phyloP scores from a whole-genome alignment of 2,888 invertebrate species.

The Latheticus oryzae region DNA sequence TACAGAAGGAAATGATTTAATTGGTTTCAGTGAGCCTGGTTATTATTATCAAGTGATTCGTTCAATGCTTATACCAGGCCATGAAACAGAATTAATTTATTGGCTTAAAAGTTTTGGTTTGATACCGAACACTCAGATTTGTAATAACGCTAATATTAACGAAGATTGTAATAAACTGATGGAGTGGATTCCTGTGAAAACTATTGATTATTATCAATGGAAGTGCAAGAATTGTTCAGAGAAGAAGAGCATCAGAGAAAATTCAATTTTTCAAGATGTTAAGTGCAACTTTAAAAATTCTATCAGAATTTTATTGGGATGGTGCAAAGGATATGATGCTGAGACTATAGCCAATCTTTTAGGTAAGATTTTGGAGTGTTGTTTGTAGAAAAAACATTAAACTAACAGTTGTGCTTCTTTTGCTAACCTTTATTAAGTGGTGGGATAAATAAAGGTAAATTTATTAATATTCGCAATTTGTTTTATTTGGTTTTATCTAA shows the following conservation, averaged over 20 bases:
- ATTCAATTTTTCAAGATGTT: conserved; percentile 72
- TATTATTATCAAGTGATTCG: conserved; percentile 66
- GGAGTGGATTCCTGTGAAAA: conserved; percentile 67
- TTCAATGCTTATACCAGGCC: conserved; percentile 67
- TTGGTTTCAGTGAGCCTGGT: conserved; percentile 59
- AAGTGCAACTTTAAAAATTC: conserved; percentile 73
- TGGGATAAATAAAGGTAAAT: too few relatives aligned
- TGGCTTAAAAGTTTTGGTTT: conserved; percentile 69
- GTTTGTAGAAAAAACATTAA: conserved; percentile 10
- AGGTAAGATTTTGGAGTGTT: conserved; percentile 62
- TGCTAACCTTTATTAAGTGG: too few relatives aligned
- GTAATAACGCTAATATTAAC: conserved; percentile 53
- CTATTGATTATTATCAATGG: conserved; percentile 66
- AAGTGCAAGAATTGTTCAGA: conserved; percentile 65
- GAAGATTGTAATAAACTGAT: conserved; percentile 55
- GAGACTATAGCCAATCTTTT: conserved; percentile 68
- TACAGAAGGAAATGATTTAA: conserved; percentile 19
- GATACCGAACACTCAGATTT: conserved; percentile 64
- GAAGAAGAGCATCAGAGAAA: conserved; percentile 66
- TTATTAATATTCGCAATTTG: too few relatives aligned
- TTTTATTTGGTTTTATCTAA: too few relatives aligned
- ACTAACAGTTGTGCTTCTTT: conserved; percentile 1
- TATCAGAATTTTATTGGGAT: conserved; percentile 72
- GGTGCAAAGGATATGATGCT: conserved; percentile 74
- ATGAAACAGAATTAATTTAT: conserved; percentile 68